Conservation (phyloP, 2,113 vertebrate species). For the Erinaceus europaeus region DNA sequence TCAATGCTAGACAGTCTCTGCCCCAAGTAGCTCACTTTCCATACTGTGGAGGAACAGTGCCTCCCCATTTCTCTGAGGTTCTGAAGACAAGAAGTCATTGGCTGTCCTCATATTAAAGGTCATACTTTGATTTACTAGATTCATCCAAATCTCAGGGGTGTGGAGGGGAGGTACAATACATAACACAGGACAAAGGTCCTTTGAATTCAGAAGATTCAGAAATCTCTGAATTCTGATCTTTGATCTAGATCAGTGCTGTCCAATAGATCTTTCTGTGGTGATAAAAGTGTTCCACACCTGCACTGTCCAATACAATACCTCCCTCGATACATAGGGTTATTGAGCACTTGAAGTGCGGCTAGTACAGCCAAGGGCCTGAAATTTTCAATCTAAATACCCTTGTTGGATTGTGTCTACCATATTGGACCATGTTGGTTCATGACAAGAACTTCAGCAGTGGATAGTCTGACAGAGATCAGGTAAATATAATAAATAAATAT, state of each 20-base stretch:
- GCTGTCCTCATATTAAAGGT: not conserved
- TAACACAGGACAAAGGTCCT: conserved; percentile 24
- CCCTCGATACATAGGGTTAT: not conserved
- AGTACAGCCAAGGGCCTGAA: not conserved
- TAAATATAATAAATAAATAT: not conserved
- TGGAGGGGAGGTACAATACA: not conserved
- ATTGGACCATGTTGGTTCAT: not conserved
- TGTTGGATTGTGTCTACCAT: not conserved
- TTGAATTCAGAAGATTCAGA: not conserved
- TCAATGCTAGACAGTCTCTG: not conserved
- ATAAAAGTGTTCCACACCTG: not conserved
- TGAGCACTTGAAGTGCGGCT: conserved; percentile 28
- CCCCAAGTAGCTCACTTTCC: not conserved
- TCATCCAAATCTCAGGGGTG: not conserved
- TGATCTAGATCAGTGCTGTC: not conserved
- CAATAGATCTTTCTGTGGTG: conserved; percentile 21
- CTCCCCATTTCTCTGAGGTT: not conserved
- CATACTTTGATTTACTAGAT: too few relatives aligned
- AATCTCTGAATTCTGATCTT: conserved; percentile 16
- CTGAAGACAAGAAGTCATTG: not conserved
- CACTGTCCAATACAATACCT: not conserved
- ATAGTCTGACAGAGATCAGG: not conserved
- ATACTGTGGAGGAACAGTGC: not conserved
- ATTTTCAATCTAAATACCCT: conserved; percentile 24
- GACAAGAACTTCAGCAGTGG: conserved; percentile 15